Evolutionary conservation across 2,888 invertebrate species (phyloP).

Genomic region (Celastrina argiolus): DNA sequence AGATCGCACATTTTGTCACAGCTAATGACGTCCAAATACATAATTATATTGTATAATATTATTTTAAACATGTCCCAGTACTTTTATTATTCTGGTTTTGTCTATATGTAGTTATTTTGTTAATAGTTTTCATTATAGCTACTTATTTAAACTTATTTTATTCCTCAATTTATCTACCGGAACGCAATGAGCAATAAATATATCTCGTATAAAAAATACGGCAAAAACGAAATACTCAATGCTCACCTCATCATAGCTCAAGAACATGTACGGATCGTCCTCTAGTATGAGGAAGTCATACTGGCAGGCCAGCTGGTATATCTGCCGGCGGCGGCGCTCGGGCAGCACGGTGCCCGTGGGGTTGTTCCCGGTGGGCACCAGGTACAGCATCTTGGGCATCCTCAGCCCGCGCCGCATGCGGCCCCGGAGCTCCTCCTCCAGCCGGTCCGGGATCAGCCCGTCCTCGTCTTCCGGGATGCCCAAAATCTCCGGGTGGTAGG

Average conservation of each 20-base stretch:
- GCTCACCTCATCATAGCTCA: slow-evolving; percentile 83
- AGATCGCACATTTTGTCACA: too few species aligned
- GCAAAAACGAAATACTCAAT: too few species aligned
- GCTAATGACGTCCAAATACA: too few species aligned
- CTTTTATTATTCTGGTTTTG: too few species aligned
- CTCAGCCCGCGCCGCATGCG: slow-evolving; percentile 59
- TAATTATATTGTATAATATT: too few species aligned
- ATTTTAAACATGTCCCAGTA: too few species aligned
- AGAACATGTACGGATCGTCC: slow-evolving; percentile 89
- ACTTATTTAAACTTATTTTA: too few species aligned
- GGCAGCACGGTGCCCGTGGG: slow-evolving; percentile 85
- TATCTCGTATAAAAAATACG: too few species aligned
- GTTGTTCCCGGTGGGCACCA: slow-evolving; percentile 87
- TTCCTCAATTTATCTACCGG: too few species aligned
- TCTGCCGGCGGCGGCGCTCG: slow-evolving; percentile 80
- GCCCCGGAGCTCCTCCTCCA: slow-evolving; percentile 76
- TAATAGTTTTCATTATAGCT: too few species aligned
- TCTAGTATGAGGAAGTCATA: slow-evolving; percentile 88
- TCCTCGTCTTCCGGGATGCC: slow-evolving; percentile 83
- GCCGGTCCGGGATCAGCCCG: slow-evolving; percentile 80
- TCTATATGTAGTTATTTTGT: too few species aligned
- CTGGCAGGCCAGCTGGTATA: slow-evolving; percentile 85
- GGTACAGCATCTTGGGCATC: slow-evolving; percentile 85
- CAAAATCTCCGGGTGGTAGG: slow-evolving; percentile 81
- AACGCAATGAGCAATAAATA: too few species aligned